These are phyloP conservation scores for Lepidurus arcticus DNA, from an alignment of 1,140 invertebrate genomes.

Conservation along the genomic window DNA sequence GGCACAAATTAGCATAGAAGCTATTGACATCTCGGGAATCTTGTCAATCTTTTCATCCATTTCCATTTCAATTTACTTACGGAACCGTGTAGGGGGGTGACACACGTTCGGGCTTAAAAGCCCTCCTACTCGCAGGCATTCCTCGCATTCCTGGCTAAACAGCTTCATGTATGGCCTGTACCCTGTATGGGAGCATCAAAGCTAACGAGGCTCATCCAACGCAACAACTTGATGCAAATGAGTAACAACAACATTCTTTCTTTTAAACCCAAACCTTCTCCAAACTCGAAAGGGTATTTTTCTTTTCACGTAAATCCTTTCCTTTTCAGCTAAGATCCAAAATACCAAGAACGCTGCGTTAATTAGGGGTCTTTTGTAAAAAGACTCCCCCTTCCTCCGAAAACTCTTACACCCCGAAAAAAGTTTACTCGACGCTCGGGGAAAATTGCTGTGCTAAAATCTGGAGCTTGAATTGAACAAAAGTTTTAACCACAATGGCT, in stretches of 20 bases:
- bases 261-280: not conserved
- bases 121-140: not conserved
- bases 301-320: not conserved
- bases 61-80: slow-evolving; percentile 16
- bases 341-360: not conserved
- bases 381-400: not conserved
- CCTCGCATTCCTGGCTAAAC: not conserved
- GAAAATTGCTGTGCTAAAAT: not conserved
- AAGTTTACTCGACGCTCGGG: not conserved
- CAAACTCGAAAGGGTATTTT: not conserved
- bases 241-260: not conserved
- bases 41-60: slow-evolving; percentile 15
- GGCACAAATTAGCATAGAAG: slow-evolving; percentile 15
- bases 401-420: not conserved
- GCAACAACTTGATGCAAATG: not conserved
- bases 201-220: not conserved
- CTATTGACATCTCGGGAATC: slow-evolving; percentile 11
- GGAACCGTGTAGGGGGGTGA: not conserved
- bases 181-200: too few relatives aligned
- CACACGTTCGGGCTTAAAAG: not conserved
- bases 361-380: slow-evolving; percentile 17
- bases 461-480: not conserved
- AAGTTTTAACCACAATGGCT: too few relatives aligned
- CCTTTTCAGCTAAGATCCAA: not conserved
- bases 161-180: not conserved